Evolutionary conservation across 2,888 invertebrate genomes (phyloP), one percentile per base, ranked within the genome.

Genomic region (Andrena bicolor): DNA sequence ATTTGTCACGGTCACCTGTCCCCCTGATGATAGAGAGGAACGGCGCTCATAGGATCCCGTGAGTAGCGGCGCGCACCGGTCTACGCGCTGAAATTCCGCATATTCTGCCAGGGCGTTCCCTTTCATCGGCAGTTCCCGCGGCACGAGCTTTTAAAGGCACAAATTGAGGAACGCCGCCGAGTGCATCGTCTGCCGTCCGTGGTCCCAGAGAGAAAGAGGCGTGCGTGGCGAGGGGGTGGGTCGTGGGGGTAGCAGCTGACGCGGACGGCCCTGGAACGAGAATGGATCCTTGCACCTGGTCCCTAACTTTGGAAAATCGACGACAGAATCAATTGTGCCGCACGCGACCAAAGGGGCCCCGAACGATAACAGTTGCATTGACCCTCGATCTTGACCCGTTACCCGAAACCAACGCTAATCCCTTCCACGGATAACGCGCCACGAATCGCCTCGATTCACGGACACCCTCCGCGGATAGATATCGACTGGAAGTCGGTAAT

Each of bases 211-310:
- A 23, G 53, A 23, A 13, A 23, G 69, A 26, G 63, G 53, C 72
- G 66, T 68, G 78, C 58, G 76, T 58, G 41, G 53, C 70, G 66
- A 79, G 85, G 78, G 86, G 83, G 86, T 86, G 80, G 63, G 83
- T 83, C 86, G 76, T 82, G 83, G 79, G 85, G 88, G 82, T 79
- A 84, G 88, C 88, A 88, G 88, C 88, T 88, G 88, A 88, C 88
- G 79, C 80, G 48, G 56, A 2, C 41, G 30, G 58, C 20, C 26
- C 66, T 64, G 71, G 71, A 73, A 80, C 80, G 53, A 7, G 83
- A 84, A 86, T 80, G 71, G 83, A 83, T 83, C 61, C 71, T 66
- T 83, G 80, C 88, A 88, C 88, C 88, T 88, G 88, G 88, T 86
- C 83, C 64, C 76, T 53, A 72, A 80, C 84, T 84, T 75, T 76